Evolutionary conservation across 2,888 invertebrate genomes (phyloP).

Genomic region (Siphlonurus alternatus): DNA sequence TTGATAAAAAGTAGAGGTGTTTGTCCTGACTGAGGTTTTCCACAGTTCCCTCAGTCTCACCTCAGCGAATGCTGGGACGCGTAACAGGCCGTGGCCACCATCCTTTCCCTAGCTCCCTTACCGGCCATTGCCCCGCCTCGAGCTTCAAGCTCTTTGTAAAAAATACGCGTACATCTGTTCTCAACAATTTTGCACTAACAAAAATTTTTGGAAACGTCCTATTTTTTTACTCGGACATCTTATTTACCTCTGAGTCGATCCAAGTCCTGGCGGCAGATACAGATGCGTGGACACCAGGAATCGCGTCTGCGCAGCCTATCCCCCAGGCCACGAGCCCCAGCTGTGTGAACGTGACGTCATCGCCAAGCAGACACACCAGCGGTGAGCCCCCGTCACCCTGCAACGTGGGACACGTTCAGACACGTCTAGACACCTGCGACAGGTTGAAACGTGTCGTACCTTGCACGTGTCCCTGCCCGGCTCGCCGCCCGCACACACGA

Average conservation of each 20-base stretch:
- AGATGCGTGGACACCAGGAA: slow-evolving; percentile 27
- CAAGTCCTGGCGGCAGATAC: slow-evolving; percentile 22
- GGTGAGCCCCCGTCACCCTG: slow-evolving; percentile 28
- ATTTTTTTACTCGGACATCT: no score
- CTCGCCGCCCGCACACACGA: slow-evolving; percentile 18
- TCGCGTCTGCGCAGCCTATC: slow-evolving; percentile 24
- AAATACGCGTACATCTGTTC: no score
- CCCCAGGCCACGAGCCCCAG: slow-evolving; percentile 26
- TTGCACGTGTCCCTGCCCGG: slow-evolving; percentile 17
- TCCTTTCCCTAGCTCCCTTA: no score
- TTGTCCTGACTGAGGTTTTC: no score
- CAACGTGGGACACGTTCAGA: not conserved
- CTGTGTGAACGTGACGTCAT: slow-evolving; percentile 22
- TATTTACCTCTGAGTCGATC: slow-evolving; percentile 19
- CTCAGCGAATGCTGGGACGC: no score
- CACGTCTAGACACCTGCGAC: not conserved
- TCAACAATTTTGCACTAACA: no score
- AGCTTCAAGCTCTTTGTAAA: no score
- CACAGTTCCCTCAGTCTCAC: no score
- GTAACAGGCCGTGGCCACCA: no score
- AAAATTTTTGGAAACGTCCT: no score
- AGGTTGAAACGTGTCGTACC: slow-evolving; percentile 9
- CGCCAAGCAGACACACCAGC: slow-evolving; percentile 22
- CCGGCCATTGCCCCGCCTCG: no score
- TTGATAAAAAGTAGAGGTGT: no score